phyloP scores from a whole-genome alignment of 2,888 invertebrate genomes.

The Yponomeuta sedellus region DNA sequence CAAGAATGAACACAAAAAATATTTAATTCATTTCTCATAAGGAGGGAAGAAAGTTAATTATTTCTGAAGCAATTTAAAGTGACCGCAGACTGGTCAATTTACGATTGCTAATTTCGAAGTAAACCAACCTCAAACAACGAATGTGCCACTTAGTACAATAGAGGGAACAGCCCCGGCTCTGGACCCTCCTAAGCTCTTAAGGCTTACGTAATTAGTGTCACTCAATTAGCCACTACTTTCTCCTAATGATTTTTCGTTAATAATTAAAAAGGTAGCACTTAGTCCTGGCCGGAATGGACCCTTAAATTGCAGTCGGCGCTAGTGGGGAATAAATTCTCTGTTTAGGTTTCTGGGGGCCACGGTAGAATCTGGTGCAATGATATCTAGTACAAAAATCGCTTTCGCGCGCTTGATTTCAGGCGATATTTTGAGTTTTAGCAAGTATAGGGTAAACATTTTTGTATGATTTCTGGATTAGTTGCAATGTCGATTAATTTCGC shows the following conservation, averaged over 20 bases:
- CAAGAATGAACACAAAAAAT: background rate
- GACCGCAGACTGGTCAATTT: background rate
- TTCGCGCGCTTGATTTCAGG: background rate
- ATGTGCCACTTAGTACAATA: conserved; percentile 6
- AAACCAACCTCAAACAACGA: conserved; percentile 1
- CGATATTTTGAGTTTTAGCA: background rate
- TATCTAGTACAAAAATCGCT: background rate
- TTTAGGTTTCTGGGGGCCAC: background rate
- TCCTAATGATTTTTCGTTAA: conserved; percentile 67
- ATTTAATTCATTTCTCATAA: background rate
- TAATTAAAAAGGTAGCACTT: conserved; percentile 74
- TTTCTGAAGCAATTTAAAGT: background rate
- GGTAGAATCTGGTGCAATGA: background rate
- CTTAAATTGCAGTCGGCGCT: conserved; percentile 8
- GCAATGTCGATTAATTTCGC: too few relatives aligned
- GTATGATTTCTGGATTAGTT: background rate
- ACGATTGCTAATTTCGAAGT: background rate
- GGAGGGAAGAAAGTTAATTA: background rate
- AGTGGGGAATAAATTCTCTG: conserved; percentile 7
- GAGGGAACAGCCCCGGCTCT: background rate
- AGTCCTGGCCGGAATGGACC: conserved; percentile 32
- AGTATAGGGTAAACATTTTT: background rate
- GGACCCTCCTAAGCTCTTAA: conserved; percentile 44
- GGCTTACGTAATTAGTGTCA: conserved; percentile 72
- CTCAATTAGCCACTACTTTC: conserved; percentile 69